These are phyloP conservation scores for Cnemophilus loriae DNA, from an alignment of 2,113 vertebrate genomes.

Conservation along the genomic window DNA sequence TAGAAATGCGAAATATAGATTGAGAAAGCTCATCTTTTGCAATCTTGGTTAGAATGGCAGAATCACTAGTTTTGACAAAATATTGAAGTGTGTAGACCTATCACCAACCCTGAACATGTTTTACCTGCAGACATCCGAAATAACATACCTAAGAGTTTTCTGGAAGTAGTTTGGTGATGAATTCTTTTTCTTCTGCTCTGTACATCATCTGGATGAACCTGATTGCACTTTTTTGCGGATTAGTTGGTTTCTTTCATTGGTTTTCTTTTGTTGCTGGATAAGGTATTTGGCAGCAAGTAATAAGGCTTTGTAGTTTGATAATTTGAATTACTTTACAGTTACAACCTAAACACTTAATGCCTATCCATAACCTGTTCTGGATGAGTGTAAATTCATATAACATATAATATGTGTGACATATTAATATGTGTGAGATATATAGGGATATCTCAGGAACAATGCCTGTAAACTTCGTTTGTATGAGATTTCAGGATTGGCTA, in stretches of 20 bases:
- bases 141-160: not conserved
- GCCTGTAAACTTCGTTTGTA: not conserved
- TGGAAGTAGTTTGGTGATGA: not conserved
- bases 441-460: not conserved
- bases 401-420: too few relatives aligned
- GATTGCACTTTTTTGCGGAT: not conserved
- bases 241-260: too few relatives aligned
- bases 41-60: not conserved
- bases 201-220: not conserved
- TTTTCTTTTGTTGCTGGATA: not conserved
- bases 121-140: not conserved
- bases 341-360: not conserved
- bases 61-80: not conserved
- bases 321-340: not conserved
- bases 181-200: not conserved
- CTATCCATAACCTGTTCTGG: not conserved
- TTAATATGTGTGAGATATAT: not conserved
- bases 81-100: rapidly evolving
- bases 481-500: not conserved
- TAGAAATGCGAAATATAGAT: not conserved
- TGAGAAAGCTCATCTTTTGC: not conserved
- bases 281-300: not conserved
- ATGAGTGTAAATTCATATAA: not conserved
- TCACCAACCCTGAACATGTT: not conserved
- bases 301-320: not conserved